Conservation (phyloP, 1,140 invertebrate genomes). For the Zeugodacus cucurbitae region DNA sequence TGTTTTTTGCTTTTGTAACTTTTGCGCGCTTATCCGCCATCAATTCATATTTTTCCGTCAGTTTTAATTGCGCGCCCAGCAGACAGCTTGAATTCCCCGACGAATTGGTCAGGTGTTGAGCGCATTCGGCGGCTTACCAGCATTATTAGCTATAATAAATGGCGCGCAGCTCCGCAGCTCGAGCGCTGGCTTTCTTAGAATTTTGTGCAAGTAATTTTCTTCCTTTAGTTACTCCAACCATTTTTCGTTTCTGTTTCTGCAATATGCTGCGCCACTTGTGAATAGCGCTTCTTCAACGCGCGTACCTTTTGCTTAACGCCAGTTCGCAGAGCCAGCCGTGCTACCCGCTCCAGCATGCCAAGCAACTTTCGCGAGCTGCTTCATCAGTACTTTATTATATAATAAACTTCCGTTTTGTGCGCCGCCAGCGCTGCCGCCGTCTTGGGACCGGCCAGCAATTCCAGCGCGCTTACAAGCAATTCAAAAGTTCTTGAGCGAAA, state of each 20-base stretch:
- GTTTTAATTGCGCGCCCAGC: not conserved
- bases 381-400: slow-evolving; percentile 24
- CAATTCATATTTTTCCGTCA: not conserved
- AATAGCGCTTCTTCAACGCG: not conserved
- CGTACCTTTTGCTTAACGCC: not conserved
- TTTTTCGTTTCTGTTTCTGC: not conserved
- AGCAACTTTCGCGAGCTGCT: not conserved
- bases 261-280: not conserved
- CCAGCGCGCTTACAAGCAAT: not conserved
- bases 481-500: not conserved
- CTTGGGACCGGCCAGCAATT: not conserved
- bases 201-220: not conserved
- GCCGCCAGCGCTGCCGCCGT: not conserved
- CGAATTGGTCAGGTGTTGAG: not conserved
- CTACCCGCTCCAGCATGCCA: not conserved
- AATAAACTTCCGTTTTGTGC: slow-evolving; percentile 1
- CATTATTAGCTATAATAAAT: not conserved
- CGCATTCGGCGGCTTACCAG: not conserved
- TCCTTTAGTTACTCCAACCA: not conserved
- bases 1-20: not conserved
- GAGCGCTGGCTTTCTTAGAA: not conserved
- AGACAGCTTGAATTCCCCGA: not conserved
- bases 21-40: not conserved
- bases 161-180: not conserved
- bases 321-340: not conserved